phyloP scores from a whole-genome alignment of 2,797 vertebrate species.

The Neosilurus mollespiculum region DNA sequence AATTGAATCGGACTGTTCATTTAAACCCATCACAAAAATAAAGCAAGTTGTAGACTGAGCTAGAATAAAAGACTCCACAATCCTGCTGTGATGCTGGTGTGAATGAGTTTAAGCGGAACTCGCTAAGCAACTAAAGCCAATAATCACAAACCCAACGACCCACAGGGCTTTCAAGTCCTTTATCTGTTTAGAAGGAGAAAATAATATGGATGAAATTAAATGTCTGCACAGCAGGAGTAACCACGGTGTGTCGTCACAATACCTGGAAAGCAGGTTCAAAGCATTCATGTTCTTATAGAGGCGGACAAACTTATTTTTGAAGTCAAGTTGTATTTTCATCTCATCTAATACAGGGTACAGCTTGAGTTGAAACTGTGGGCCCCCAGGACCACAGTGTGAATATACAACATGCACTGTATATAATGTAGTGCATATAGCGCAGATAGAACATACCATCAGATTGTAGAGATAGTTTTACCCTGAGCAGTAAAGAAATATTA shows the following conservation, averaged over 20 bases:
- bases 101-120: slow-evolving; percentile 45
- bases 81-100: slow-evolving; percentile 33
- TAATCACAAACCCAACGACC: slow-evolving; percentile 48
- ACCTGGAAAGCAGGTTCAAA: slow-evolving; percentile 48
- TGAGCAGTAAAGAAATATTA: too few species aligned
- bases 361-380: too few species aligned
- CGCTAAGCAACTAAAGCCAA: slow-evolving; percentile 33
- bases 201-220: slow-evolving; percentile 46
- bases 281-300: slow-evolving; percentile 40
- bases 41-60: background rate
- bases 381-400: too few species aligned
- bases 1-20: background rate
- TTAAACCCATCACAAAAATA: slow-evolving; percentile 7
- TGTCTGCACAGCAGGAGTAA: slow-evolving; percentile 52
- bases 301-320: slow-evolving; percentile 23
- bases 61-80: background rate
- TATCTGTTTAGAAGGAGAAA: slow-evolving; percentile 44
- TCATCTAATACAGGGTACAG: too few species aligned
- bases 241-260: slow-evolving; percentile 48
- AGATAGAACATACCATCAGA: too few species aligned
- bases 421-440: too few species aligned
- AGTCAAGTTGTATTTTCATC: background rate
- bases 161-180: slow-evolving; percentile 34
- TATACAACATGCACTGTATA: too few species aligned
- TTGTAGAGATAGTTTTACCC: too few species aligned